phyloP scores from a whole-genome alignment of 1,140 invertebrate genomes.

The Harlomillsia oculata region DNA sequence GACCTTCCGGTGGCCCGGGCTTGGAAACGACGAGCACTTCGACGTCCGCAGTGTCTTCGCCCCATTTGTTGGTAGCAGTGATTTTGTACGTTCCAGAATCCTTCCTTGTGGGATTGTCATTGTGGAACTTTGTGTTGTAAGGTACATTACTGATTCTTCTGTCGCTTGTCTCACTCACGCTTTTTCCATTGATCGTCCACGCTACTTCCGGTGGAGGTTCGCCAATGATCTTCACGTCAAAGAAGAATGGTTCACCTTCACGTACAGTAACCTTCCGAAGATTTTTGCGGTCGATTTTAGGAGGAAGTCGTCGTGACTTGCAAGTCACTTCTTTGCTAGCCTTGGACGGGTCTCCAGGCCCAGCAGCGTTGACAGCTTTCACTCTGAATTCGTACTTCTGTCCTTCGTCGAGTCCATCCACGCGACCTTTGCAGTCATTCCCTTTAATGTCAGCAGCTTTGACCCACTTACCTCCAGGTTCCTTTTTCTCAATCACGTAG shows the following conservation, averaged over 20 bases:
- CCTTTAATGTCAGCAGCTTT: constrained; percentile 69
- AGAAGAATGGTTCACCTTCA: constrained; percentile 70
- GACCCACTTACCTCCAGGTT: constrained; percentile 78
- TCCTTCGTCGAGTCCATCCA: constrained; percentile 70
- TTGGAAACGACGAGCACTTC: constrained; percentile 82
- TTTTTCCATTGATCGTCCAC: constrained; percentile 58
- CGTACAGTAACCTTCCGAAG: constrained; percentile 63
- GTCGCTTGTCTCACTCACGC: constrained; percentile 46
- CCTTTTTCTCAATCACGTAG: constrained; percentile 87
- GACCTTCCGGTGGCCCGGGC: constrained; percentile 73
- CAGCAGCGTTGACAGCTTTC: constrained; percentile 57
- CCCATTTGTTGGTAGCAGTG: constrained; percentile 71
- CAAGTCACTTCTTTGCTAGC: constrained; percentile 62
- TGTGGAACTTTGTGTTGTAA: constrained; percentile 74
- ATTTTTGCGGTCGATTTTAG: constrained; percentile 78
- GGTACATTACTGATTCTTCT: constrained; percentile 70
- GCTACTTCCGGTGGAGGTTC: constrained; percentile 78
- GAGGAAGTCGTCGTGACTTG: constrained; percentile 81
- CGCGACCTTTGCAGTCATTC: constrained; percentile 66
- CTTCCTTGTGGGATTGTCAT: constrained; percentile 68
- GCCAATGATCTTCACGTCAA: constrained; percentile 80
- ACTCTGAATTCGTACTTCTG: constrained; percentile 80
- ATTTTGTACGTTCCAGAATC: constrained; percentile 80
- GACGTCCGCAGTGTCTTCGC: constrained; percentile 77
- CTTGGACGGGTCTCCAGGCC: constrained; percentile 66